Evolutionary conservation across 2,888 invertebrate species (phyloP), one percentile per base, ranked within the genome.

Genomic region (Polymixis flavicincta): DNA sequence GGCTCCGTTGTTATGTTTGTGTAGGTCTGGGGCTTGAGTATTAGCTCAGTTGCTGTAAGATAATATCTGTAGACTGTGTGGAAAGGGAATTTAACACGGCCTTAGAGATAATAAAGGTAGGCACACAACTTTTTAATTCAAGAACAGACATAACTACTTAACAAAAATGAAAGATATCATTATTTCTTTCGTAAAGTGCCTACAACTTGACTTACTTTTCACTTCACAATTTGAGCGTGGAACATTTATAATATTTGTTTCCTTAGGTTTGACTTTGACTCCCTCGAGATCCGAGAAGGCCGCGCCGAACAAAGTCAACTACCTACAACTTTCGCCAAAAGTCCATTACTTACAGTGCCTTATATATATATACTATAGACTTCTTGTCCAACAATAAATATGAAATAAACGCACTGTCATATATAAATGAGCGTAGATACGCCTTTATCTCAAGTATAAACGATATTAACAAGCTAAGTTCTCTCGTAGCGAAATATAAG

Each of bases 391-490:
- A 78, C 73, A 74, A 76, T 80, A 81, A 71, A 63, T n/a, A 66
- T 80, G 66, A 71, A 74, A 73, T 71, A 73, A 83, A 73, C 67
- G 32, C 71, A 73, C 52, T 82, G 61, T 68, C 70, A 60, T 42
- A 67, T 59, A 77, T 78, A 83, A 78, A 80, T 71, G 76, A 74
- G 71, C 73, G 64, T 54, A 78, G 80, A 83, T 81, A 82, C 42
- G 82, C 65, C 77, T 87, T 80, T 84, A 88, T 88, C 84, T 81
- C 37, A 71, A 83, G 69, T 81, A 82, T 80, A 80, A 84, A 78
- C 83, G 76, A 86, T 87, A 88, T 86, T 85, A 88, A 84, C 72
- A 85, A 84, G 76, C 84, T 80, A 90, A 90, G 88, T 90, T 90
- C 85, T 78, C 75, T 79, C 86, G 69, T 85, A 84, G 83, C 80